phyloP scores from a whole-genome alignment of 2,113 vertebrate genomes.

The Fulmarus glacialis region DNA sequence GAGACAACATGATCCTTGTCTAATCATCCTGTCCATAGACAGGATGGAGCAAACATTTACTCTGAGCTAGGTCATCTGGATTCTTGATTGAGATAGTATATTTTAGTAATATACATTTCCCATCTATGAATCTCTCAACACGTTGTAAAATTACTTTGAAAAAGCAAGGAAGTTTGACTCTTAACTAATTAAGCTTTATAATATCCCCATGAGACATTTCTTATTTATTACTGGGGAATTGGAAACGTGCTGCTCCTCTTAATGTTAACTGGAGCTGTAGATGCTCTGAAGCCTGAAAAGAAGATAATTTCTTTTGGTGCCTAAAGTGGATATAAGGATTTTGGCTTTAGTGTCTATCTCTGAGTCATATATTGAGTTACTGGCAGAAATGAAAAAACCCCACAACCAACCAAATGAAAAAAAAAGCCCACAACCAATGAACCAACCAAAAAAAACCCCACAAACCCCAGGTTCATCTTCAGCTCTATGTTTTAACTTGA shows the following conservation, averaged over 20 bases:
- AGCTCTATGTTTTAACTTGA: neutral
- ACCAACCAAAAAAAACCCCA: accelerated
- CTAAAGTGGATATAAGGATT: neutral
- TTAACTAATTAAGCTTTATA: neutral
- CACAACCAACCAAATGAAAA: neutral
- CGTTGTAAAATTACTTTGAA: neutral
- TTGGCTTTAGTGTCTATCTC: neutral
- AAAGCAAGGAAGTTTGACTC: neutral
- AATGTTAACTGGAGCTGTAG: neutral
- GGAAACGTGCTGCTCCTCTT: neutral
- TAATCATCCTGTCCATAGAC: neutral
- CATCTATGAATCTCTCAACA: neutral
- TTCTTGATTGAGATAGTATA: neutral
- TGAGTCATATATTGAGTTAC: neutral
- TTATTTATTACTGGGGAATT: neutral
- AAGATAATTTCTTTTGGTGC: neutral
- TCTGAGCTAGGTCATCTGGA: neutral
- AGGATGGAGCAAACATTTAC: neutral
- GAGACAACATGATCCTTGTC: accelerated
- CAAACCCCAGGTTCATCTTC: neutral
- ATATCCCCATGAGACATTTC: neutral
- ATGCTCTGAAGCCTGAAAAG: neutral
- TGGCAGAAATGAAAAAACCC: neutral
- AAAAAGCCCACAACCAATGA: neutral
- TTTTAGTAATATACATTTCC: neutral